A percentile compares a stretch with the other conserved stretches of the same genome.
Evolutionary conservation across 2,888 invertebrate genomes (phyloP).

Genomic region (Chrysolina oricalcia): DNA sequence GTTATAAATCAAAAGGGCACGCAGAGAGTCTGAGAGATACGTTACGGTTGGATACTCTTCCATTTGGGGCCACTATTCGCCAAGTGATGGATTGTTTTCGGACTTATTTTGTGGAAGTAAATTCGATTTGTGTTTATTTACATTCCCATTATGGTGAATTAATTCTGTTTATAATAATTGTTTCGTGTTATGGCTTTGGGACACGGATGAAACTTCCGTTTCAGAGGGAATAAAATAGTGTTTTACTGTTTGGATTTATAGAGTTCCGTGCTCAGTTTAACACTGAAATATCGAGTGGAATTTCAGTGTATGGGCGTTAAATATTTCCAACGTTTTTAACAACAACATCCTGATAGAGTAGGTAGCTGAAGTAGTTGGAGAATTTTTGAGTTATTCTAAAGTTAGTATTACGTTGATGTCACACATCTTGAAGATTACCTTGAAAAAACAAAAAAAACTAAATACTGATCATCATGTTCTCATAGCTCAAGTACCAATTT

Average conservation of each 20-base stretch:
- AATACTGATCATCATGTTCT: too few species aligned
- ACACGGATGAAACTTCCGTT: slow-evolving; percentile 54
- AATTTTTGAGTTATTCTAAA: too few species aligned
- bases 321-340: neutral
- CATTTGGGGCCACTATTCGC: slow-evolving; percentile 29
- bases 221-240: slow-evolving; percentile 37
- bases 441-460: too few species aligned
- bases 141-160: slow-evolving; percentile 59
- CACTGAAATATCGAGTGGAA: slow-evolving; percentile 31
- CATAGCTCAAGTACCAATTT: too few species aligned
- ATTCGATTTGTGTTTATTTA: slow-evolving; percentile 67
- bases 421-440: too few species aligned
- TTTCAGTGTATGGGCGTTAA: neutral
- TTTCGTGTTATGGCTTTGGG: slow-evolving; percentile 59
- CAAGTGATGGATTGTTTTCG: slow-evolving; percentile 65
- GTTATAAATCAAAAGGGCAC: slow-evolving; percentile 71
- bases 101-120: slow-evolving; percentile 64
- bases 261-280: slow-evolving; percentile 27
- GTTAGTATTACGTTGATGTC: too few species aligned
- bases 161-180: slow-evolving; percentile 60
- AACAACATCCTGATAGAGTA: too few species aligned
- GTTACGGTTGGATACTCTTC: slow-evolving; percentile 61
- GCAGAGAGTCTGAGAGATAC: slow-evolving; percentile 44
- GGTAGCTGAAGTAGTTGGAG: too few species aligned
- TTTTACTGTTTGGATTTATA: slow-evolving; percentile 43